Conservation (phyloP, 2,888 invertebrate species). For the Heliconius cydno region DNA sequence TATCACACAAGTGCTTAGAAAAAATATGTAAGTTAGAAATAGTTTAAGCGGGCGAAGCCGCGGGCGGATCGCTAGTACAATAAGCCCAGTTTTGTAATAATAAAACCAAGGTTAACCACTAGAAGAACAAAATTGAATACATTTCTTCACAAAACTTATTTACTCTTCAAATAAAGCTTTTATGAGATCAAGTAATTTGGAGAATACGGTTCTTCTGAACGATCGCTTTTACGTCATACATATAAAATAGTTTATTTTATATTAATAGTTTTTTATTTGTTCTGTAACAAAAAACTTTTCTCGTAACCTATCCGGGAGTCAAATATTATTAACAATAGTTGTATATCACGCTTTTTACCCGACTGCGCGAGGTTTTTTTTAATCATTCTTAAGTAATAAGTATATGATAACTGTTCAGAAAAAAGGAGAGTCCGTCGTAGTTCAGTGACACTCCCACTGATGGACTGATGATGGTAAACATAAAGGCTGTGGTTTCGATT, state of each 20-base stretch:
- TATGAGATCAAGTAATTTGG: background rate
- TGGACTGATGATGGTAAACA: too few species aligned
- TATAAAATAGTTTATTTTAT: conserved; percentile 22
- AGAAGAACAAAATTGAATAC: background rate
- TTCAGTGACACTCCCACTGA: too few species aligned
- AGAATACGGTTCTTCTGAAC: conserved; percentile 15
- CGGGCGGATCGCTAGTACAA: background rate
- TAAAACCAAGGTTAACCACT: background rate
- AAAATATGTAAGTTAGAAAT: background rate
- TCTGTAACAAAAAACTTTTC: conserved; percentile 13
- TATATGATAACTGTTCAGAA: too few species aligned
- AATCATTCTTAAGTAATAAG: too few species aligned
- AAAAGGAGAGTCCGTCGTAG: too few species aligned
- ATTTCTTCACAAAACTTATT: background rate
- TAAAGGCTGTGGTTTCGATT: too few species aligned
- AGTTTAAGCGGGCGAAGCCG: background rate
- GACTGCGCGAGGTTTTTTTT: background rate
- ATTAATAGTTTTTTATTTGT: conserved; percentile 23
- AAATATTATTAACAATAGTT: background rate
- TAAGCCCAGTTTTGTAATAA: background rate
- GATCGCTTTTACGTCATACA: background rate
- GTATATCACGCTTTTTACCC: background rate
- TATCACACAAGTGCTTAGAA: background rate
- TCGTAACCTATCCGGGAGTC: conserved; percentile 15
- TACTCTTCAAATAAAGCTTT: conserved; percentile 5